A percentile compares a stretch with the other conserved stretches of the same genome.
These are phyloP conservation scores for Mizuhopecten yessoensis DNA, from an alignment of 1,140 invertebrate species.

Conservation along the genomic window DNA sequence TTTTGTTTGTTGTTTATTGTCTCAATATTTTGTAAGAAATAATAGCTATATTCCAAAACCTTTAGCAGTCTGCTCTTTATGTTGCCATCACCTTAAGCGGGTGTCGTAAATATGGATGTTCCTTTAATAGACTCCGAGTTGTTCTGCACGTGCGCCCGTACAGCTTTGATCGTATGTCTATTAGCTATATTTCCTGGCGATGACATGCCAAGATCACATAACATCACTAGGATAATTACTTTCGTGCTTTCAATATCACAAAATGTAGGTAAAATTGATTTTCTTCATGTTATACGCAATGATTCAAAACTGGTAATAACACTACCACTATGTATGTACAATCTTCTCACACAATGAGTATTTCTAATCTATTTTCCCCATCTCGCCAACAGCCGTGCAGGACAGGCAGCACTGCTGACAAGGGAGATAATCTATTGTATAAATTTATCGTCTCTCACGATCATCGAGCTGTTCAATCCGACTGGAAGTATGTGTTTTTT, in stretches of 20 bases:
- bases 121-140: not conserved
- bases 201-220: not conserved
- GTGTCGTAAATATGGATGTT: not conserved
- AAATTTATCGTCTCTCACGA: not conserved
- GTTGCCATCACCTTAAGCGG: not conserved
- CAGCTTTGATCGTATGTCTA: not conserved
- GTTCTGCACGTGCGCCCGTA: not conserved
- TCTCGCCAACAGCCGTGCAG: not conserved
- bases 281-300: not conserved
- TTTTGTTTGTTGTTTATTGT: not conserved
- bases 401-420: not conserved
- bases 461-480: not conserved
- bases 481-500: not conserved
- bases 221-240: not conserved
- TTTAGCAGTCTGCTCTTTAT: not conserved
- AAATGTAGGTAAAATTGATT: conserved; percentile 29
- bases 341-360: not conserved
- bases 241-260: conserved; percentile 19
- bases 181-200: not conserved
- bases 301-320: conserved; percentile 19
- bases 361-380: conserved; percentile 2
- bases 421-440: not conserved
- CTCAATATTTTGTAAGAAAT: conserved; percentile 21
- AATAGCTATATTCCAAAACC: not conserved
- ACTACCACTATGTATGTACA: not conserved